Percentiles rank a stretch among this genome's conserved stretches.
Evolutionary conservation across 2,888 invertebrate species (phyloP).

Genomic region (Syrphus vitripennis): DNA sequence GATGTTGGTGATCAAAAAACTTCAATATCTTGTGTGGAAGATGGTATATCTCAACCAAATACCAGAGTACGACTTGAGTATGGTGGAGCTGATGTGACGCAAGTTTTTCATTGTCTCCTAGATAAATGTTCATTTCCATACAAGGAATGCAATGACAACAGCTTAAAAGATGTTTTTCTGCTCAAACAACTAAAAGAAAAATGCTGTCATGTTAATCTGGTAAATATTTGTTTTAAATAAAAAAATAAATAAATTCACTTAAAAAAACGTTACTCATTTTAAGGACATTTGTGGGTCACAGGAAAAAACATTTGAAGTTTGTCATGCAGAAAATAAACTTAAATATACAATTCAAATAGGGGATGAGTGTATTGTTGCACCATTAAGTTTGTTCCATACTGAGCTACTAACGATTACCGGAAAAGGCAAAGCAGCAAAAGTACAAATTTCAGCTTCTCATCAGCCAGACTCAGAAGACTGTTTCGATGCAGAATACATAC

Average conservation of each 20-base stretch:
- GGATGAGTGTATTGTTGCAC: conserved; percentile 96
- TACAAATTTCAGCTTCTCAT: conserved; percentile 86
- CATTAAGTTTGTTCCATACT: conserved; percentile 92
- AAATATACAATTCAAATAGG: conserved; percentile 90
- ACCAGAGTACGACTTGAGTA: conserved; percentile 92
- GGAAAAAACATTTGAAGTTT: conserved; percentile 89
- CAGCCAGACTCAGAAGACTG: conserved; percentile 94
- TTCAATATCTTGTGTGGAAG: conserved; percentile 97
- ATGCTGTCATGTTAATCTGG: conserved; percentile 94
- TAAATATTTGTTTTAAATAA: conserved; percentile 59
- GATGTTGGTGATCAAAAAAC: conserved; percentile 98
- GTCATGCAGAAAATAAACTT: conserved; percentile 81
- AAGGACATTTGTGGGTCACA: conserved; percentile 93
- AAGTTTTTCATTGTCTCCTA: conserved; percentile 93
- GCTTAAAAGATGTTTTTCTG: conserved; percentile 89
- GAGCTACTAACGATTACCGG: conserved; percentile 94
- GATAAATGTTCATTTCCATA: conserved; percentile 96
- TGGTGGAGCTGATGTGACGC: conserved; percentile 95
- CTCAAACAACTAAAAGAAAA: conserved; percentile 93
- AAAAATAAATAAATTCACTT: not conserved
- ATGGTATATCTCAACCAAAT: conserved; percentile 95
- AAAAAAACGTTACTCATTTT: conserved; percentile 15
- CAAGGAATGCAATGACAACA: conserved; percentile 88
- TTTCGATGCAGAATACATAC: conserved; percentile 94
- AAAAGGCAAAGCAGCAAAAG: conserved; percentile 85